Conservation (phyloP, 2,113 vertebrate genomes). For the Ranitomeya variabilis region DNA sequence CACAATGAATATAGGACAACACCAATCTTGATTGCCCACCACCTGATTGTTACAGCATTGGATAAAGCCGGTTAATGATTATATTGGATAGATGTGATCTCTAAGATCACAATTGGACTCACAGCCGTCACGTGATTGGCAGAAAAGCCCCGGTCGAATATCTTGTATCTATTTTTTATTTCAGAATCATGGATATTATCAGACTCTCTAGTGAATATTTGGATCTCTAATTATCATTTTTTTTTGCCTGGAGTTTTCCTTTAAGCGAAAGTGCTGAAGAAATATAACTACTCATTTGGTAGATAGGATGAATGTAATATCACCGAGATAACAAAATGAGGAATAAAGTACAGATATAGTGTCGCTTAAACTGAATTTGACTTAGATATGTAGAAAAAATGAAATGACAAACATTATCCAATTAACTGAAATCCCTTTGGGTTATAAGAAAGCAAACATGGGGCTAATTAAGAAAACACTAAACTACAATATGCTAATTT, state of each 20-base stretch:
- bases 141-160: no score
- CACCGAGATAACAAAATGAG: not conserved
- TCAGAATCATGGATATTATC: no score
- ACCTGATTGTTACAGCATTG: no score
- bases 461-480: slow-evolving; percentile 40
- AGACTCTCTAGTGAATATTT: not conserved
- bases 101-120: no score
- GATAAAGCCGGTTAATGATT: no score
- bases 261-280: not conserved
- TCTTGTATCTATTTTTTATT: no score
- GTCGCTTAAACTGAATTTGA: not conserved
- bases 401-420: slow-evolving; percentile 48
- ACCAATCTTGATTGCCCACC: no score
- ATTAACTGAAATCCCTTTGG: slow-evolving; percentile 32
- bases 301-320: not conserved
- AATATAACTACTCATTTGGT: not conserved
- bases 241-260: not conserved
- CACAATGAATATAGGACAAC: no score
- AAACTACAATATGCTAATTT: slow-evolving; percentile 30
- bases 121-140: no score
- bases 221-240: not conserved
- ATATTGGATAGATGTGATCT: no score
- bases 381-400: slow-evolving; percentile 22
- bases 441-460: not conserved
- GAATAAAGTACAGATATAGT: not conserved